Evolutionary conservation across 2,797 vertebrate genomes (phyloP).

Genomic region (Pseudotriccus pelzelni): DNA sequence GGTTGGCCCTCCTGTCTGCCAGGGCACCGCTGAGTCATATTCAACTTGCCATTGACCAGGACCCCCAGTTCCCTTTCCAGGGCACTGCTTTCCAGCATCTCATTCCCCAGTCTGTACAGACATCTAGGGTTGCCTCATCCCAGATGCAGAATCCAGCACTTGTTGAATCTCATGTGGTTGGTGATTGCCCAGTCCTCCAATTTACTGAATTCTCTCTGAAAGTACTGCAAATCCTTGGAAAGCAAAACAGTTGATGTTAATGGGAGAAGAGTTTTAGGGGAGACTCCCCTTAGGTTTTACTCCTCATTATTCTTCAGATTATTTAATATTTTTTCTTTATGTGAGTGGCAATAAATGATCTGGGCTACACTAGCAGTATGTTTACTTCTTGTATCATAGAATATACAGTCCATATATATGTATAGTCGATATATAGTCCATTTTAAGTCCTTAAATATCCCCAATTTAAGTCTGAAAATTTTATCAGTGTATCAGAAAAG

Average conservation of each 20-base stretch:
- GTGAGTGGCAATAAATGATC: not conserved
- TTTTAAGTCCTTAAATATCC: not conserved
- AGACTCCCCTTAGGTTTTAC: not conserved
- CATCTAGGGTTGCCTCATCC: not conserved
- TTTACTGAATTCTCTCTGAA: not conserved
- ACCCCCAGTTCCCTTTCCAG: not conserved
- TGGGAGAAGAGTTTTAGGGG: not conserved
- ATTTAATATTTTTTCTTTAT: not conserved
- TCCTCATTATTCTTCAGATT: not conserved
- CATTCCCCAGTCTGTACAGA: accelerated
- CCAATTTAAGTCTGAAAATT: not conserved
- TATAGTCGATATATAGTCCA: not conserved
- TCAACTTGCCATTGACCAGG: accelerated
- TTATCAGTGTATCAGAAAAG: not conserved
- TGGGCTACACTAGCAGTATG: not conserved
- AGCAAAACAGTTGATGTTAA: not conserved
- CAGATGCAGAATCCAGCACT: not conserved
- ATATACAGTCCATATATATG: not conserved
- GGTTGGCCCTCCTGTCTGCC: accelerated
- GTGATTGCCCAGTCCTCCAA: not conserved
- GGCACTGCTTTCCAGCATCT: accelerated
- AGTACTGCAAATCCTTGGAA: not conserved
- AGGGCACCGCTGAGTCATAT: not conserved
- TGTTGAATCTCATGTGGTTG: not conserved
- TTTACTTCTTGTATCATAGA: not conserved